These are phyloP conservation scores for Axinella damicornis DNA, from an alignment of 37 sponge, comb jelly and placozoan species.

Conservation along the genomic window DNA sequence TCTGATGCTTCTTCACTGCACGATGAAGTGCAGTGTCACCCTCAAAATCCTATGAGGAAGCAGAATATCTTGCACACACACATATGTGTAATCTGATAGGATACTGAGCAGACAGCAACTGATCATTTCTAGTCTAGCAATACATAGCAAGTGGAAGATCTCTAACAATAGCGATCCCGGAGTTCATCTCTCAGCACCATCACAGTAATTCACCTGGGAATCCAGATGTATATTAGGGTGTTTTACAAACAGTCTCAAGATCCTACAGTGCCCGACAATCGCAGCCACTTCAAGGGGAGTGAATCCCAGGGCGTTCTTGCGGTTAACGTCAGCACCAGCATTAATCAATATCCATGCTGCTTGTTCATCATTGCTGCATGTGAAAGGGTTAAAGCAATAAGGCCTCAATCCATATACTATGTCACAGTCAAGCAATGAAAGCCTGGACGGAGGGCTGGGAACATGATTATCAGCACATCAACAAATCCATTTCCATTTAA, in stretches of 20 bases:
- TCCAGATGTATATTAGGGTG: background rate
- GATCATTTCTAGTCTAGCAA: no score
- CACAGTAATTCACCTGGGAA: background rate
- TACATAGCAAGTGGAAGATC: no score
- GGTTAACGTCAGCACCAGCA: constrained; percentile 9
- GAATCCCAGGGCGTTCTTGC: background rate
- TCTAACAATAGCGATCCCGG: no score
- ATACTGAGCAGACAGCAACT: no score
- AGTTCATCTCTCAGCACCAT: no score
- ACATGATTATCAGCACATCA: no score
- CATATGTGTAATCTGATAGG: no score
- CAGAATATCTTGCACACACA: no score
- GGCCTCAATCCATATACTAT: no score
- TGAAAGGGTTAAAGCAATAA: background rate
- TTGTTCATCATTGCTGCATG: background rate
- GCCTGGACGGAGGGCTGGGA: no score
- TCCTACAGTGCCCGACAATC: background rate
- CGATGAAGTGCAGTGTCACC: constrained; percentile 77
- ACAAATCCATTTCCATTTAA: no score
- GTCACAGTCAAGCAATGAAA: no score
- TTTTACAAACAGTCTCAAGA: background rate
- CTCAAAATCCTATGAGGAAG: constrained; percentile 62
- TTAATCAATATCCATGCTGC: background rate
- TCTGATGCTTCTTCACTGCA: constrained; percentile 39
- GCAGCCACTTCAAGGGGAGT: constrained; percentile 4